phyloP scores from a whole-genome alignment of 2,888 invertebrate genomes.

The Eledone cirrhosa region DNA sequence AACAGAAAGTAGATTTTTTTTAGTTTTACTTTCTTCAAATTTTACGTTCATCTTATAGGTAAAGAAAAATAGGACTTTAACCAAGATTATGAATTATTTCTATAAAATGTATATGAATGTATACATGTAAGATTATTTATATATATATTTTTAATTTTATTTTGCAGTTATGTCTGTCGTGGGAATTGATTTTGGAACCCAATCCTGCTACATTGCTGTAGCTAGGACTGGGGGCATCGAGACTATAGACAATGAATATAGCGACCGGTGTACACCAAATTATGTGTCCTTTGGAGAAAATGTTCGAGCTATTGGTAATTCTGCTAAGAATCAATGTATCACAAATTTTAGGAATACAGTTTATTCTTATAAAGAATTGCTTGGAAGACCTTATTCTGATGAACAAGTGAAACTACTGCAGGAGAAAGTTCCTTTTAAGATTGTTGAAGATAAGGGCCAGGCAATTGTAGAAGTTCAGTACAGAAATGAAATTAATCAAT shows the following conservation, averaged over 20 bases:
- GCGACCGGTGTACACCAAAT: conserved; percentile 96
- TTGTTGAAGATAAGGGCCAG: conserved; percentile 69
- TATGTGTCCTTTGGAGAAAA: conserved; percentile 94
- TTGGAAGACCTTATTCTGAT: conserved; percentile 91
- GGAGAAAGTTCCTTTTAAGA: conserved; percentile 80
- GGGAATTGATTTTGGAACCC: conserved; percentile 98
- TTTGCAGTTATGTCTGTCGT: conserved; percentile 71
- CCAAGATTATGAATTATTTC: no score
- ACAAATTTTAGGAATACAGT: conserved; percentile 98
- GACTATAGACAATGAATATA: conserved; percentile 99
- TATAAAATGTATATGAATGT: no score
- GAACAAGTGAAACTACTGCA: conserved; percentile 84
- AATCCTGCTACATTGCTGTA: conserved; percentile 96
- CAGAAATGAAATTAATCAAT: conserved; percentile 79
- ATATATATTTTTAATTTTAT: no score
- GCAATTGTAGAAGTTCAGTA: conserved; percentile 71
- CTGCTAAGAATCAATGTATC: conserved; percentile 95
- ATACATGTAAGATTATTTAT: no score
- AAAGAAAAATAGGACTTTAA: no score
- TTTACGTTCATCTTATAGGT: no score
- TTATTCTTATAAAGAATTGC: conserved; percentile 88
- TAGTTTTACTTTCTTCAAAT: no score
- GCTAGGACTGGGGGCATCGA: conserved; percentile 99
- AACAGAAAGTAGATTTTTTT: no score
- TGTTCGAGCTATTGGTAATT: conserved; percentile 91